Base-by-base conservation (phyloP, 2,113 vertebrate species). In the Ailurus styani region DNA sequence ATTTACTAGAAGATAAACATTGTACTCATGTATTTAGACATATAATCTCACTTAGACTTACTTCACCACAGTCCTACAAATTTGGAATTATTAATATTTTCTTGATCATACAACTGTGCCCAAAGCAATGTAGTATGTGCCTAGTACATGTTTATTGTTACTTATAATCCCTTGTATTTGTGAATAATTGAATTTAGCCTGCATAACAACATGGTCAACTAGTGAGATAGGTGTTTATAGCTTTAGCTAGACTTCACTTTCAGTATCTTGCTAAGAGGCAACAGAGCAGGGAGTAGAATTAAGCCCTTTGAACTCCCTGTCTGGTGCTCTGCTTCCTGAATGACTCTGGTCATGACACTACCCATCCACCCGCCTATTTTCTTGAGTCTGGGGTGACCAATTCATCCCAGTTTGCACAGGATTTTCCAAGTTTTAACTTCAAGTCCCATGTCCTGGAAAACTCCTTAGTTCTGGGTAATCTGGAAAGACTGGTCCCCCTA, bases 161-260 rank as follows among this genome's bases (percentile, higher is more conserved):
- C 31, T 83, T 37, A 60, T 57, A 94, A 70, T 47, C 40, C 18
- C 18, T 82, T 87, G 27, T 72, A 62, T 92, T 96, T 90, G 52
- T 83, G 23, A 96, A 94, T 87, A 96, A 93, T 94, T 94, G 18
- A 72, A 94, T 81, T 94, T 94, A 72, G 29, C 94, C 57, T 94
- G 45, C 21, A 34, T 62, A 89, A 40, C 37, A 64, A 94, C 14
- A 47, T 70, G 37, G 42, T 40, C 29, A 94, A 70, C n/a, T 94
- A 92, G 31, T 25, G 88, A 93, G 50, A 23, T 25, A 70, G 95
- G 31, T 70, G 42, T 42, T 50, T 89, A 86, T 37, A 81, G 37
- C 55, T 57, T 79, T 89, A 90, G 42, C 52, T 78, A 91, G 92
- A 13, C 42, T 45, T 89, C 42, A 95, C 50, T 60, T 81, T 73